Percentiles rank a stretch among this genome's conserved stretches.
phyloP scores from a whole-genome alignment of 2,797 vertebrate species.

The Falco rusticolus region DNA sequence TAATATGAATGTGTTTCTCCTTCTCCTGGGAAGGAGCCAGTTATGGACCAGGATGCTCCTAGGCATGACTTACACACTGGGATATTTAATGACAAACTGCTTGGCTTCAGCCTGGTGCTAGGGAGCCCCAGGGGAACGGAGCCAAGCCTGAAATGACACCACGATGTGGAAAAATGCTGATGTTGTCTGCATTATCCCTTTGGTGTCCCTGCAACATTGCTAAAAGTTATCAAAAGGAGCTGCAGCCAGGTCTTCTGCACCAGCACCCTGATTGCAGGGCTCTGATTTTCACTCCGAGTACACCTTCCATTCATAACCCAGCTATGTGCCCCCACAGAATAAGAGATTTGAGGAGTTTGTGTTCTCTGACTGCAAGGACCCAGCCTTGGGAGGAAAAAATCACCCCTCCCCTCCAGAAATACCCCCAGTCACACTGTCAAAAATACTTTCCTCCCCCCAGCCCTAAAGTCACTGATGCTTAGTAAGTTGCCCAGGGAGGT shows the following conservation, averaged over 20 bases:
- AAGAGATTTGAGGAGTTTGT: background rate
- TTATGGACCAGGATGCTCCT: background rate
- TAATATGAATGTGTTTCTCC: background rate
- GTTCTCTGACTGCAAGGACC: background rate
- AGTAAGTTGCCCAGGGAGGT: background rate
- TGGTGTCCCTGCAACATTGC: background rate
- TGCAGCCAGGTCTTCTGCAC: background rate
- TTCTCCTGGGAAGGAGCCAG: background rate
- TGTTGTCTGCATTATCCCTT: background rate
- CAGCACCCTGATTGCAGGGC: background rate
- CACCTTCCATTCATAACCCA: background rate
- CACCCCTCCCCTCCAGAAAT: fast-evolving
- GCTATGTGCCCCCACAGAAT: fast-evolving
- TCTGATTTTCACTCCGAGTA: background rate
- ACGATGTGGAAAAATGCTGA: background rate
- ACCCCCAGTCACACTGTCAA: too few relatives aligned
- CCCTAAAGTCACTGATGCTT: background rate
- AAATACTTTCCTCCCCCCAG: background rate
- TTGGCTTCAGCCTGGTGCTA: background rate
- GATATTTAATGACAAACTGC: background rate
- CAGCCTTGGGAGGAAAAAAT: background rate
- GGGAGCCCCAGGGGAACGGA: background rate
- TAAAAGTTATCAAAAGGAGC: background rate
- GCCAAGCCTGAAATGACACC: background rate
- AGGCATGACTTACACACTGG: background rate